Conservation (phyloP, 1,140 invertebrate genomes). For the Atta texana region DNA sequence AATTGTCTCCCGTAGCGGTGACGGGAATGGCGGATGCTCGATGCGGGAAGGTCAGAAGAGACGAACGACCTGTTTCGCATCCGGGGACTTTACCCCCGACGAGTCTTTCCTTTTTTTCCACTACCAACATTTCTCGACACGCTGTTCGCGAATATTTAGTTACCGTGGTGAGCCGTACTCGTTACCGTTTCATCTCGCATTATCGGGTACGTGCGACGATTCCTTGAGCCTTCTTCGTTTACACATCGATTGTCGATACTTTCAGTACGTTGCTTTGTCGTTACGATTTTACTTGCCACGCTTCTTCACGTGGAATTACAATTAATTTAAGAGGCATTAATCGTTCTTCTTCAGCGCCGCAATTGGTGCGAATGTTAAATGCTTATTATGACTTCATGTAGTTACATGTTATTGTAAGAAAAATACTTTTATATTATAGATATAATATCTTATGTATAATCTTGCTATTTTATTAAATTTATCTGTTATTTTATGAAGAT, state of each 20-base stretch:
- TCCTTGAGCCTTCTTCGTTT: conserved; percentile 60
- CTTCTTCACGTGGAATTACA: conserved; percentile 15
- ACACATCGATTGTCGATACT: conserved; percentile 65
- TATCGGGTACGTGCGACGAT: conserved; percentile 74
- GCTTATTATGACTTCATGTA: conserved; percentile 1
- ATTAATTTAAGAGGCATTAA: conserved; percentile 59
- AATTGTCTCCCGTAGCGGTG: conserved; percentile 69
- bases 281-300: conserved; percentile 10
- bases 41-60: conserved; percentile 3
- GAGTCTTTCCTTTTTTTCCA: background rate
- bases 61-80: conserved; percentile 48
- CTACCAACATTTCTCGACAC: conserved; percentile 25
- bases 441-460: background rate
- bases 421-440: conserved; percentile 7
- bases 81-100: background rate
- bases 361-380: conserved; percentile 31
- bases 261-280: conserved; percentile 59
- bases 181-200: conserved; percentile 75
- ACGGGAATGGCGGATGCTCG: conserved; percentile 35
- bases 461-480: background rate
- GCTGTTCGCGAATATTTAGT: conserved; percentile 74
- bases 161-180: conserved; percentile 69
- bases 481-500: background rate
- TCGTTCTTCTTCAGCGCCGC: conserved; percentile 28
- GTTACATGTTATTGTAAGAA: conserved; percentile 26